phyloP scores from a whole-genome alignment of 2,797 vertebrate species.

The Esox masquinongy region DNA sequence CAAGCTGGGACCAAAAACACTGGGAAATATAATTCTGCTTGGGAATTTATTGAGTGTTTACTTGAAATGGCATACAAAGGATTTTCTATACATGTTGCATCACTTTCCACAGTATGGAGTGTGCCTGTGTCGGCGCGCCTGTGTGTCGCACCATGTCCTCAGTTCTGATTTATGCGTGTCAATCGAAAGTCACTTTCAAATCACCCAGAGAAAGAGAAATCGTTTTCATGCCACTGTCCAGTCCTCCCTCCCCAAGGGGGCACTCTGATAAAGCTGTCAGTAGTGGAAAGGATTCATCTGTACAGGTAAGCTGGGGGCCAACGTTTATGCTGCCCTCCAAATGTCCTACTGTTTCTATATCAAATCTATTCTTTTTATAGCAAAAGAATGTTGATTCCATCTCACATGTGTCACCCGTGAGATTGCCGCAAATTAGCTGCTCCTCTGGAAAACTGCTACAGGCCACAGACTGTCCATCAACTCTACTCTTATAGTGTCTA shows the following conservation, averaged over 20 bases:
- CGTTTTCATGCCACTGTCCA: constrained; percentile 51
- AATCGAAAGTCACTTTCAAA: constrained; percentile 63
- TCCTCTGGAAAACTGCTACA: constrained; percentile 20
- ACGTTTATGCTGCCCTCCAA: constrained; percentile 34
- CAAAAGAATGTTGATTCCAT: constrained; percentile 14
- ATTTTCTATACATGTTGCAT: background rate
- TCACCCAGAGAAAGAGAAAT: constrained; percentile 66
- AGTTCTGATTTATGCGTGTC: constrained; percentile 16
- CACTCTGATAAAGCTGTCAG: constrained; percentile 37
- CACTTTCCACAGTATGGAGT: background rate
- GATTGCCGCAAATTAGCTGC: constrained; percentile 14
- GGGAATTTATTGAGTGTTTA: background rate
- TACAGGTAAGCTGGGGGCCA: constrained; percentile 9
- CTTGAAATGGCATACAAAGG: background rate
- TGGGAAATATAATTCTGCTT: background rate
- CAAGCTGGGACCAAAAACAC: background rate
- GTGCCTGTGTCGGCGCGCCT: background rate
- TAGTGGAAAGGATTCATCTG: constrained; percentile 53
- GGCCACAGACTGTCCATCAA: background rate
- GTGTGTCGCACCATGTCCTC: background rate
- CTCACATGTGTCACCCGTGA: constrained; percentile 38
- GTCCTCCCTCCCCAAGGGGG: constrained; percentile 32
- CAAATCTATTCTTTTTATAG: constrained; percentile 45
- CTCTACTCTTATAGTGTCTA: constrained; percentile 11
- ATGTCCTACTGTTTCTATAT: constrained; percentile 42